phyloP scores from a whole-genome alignment of 1,140 invertebrate genomes.

The Eriocheir sinensis region DNA sequence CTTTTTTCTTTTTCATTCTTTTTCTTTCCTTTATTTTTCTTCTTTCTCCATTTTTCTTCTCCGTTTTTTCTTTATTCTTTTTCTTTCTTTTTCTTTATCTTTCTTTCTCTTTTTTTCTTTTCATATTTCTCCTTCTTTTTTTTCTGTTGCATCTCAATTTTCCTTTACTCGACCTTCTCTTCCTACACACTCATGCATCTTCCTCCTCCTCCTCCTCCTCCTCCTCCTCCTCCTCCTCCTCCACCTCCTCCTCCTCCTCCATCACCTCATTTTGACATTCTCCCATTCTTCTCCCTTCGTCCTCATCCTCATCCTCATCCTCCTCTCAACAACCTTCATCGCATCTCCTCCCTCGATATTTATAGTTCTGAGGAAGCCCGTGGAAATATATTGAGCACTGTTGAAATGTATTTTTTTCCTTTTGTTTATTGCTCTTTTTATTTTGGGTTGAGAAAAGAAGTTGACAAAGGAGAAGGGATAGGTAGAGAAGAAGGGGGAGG shows the following conservation, averaged over 20 bases:
- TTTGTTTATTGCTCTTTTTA: not conserved
- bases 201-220: not conserved
- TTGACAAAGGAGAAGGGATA: too few species aligned
- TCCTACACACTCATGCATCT: too few species aligned
- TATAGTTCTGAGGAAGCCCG: not conserved
- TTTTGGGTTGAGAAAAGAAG: too few species aligned
- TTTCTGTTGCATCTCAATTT: not conserved
- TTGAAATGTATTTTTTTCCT: too few species aligned
- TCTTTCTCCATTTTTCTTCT: not conserved
- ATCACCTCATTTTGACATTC: not conserved
- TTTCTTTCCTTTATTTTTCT: not conserved
- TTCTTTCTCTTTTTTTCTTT: too few species aligned
- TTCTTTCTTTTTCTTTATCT: not conserved
- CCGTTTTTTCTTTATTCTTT: not conserved
- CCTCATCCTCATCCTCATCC: not conserved
- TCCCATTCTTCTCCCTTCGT: too few species aligned
- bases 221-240: not conserved
- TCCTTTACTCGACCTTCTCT: not conserved
- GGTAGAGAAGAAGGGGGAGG: too few species aligned
- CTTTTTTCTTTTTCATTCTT: not conserved
- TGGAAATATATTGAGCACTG: not conserved
- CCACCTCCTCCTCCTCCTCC: not conserved
- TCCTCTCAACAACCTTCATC: not conserved
- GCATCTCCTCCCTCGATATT: slow-evolving; percentile 15
- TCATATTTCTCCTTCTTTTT: not conserved